Percentiles rank a stretch among this genome's conserved stretches.
phyloP scores from a whole-genome alignment of 2,113 vertebrate species.

The Rhegmatorhina hoffmannsi region DNA sequence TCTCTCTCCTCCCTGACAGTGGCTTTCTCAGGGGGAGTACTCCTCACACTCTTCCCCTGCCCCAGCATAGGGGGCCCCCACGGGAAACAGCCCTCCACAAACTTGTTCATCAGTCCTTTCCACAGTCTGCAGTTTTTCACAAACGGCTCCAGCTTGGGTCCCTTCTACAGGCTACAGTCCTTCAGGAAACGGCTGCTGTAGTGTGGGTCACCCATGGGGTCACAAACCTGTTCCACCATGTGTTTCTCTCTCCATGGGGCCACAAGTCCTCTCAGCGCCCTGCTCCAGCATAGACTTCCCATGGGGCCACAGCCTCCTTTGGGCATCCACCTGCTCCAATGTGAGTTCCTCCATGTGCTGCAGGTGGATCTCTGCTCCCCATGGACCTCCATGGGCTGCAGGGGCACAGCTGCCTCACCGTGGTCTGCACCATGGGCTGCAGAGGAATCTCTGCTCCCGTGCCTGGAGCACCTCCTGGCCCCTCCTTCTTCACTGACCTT shows the following conservation, averaged over 20 bases:
- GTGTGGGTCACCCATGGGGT: neutral
- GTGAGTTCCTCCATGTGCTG: neutral
- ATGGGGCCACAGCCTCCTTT: neutral
- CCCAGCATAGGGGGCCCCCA: neutral
- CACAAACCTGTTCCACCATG: neutral
- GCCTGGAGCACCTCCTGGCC: neutral
- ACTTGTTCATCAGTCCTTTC: neutral
- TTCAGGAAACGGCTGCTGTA: neutral
- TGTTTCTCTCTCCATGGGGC: neutral
- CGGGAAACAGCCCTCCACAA: neutral
- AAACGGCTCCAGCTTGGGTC: neutral
- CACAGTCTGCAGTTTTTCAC: neutral
- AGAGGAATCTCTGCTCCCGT: neutral
- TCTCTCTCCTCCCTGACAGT: neutral
- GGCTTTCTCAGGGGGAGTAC: neutral
- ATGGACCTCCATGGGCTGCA: neutral
- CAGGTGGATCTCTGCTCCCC: neutral
- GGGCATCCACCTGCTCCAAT: neutral
- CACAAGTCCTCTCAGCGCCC: no score
- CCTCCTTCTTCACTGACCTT: neutral
- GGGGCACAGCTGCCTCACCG: neutral
- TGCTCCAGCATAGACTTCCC: neutral
- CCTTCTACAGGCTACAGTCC: neutral
- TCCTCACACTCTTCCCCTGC: neutral
- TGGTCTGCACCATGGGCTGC: accelerated